Evolutionary conservation across 2,113 vertebrate species (phyloP).

Genomic region (Phrynosoma blainvillii): DNA sequence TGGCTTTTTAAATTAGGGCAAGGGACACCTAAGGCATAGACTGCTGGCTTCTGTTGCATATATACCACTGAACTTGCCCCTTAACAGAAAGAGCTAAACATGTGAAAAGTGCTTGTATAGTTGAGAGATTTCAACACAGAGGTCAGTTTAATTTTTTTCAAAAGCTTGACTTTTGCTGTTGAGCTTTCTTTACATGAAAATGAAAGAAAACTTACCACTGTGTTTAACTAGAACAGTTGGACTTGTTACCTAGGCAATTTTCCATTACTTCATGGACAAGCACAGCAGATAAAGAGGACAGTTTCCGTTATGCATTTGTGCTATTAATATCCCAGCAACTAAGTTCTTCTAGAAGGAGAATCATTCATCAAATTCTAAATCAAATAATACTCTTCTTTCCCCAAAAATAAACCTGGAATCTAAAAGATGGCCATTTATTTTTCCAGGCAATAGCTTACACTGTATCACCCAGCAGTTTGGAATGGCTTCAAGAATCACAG

Average conservation of each 20-base stretch:
- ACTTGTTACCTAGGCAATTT: slow-evolving; percentile 22
- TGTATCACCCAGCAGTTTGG: neutral
- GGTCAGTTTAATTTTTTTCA: neutral
- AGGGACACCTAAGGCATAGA: neutral
- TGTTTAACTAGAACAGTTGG: neutral
- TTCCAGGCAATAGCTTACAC: neutral
- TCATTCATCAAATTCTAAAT: slow-evolving; percentile 7
- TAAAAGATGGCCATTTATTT: slow-evolving; percentile 2
- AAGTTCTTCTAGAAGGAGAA: slow-evolving; percentile 5
- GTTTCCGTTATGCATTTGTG: slow-evolving; percentile 15
- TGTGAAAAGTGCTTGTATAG: neutral
- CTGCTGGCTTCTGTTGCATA: too few species aligned
- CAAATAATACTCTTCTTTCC: neutral
- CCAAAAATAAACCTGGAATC: neutral
- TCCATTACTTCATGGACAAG: slow-evolving; percentile 5
- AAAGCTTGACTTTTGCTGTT: neutral
- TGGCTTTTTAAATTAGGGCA: neutral
- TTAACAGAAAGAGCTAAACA: neutral
- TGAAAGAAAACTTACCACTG: neutral
- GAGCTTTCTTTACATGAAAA: neutral
- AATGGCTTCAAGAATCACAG: neutral
- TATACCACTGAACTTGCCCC: neutral
- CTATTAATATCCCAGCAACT: slow-evolving; percentile 22
- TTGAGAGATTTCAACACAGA: neutral
- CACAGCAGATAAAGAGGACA: slow-evolving; percentile 11